Evolutionary conservation across 2,113 vertebrate genomes (phyloP), one percentile per base, ranked within the genome.

Genomic region (Anseranas semipalmata): DNA sequence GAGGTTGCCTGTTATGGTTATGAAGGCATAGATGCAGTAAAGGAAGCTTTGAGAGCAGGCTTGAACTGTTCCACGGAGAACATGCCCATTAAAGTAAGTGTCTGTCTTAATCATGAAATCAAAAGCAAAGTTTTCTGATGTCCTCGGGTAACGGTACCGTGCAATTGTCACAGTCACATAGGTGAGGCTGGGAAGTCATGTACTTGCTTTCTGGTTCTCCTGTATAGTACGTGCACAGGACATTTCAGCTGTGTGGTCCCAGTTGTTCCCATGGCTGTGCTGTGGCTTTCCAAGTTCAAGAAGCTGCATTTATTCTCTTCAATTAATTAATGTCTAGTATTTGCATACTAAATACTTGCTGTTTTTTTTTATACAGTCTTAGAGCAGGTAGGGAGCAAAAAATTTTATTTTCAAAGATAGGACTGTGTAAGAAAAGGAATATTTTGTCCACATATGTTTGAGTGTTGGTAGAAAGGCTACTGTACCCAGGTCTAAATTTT

Each of bases 1-100:
- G 99, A 99, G 95, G 99, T 99, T 89, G 99, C 99, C 25, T 99
- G 99, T 97, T 99, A 99, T 43, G 99, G 99, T 33, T 99, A 99
- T 56, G 99, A 99, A 97, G 99, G 99, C 60, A 99, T 99, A 20
- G 99, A 99, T 97, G 99, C 99, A 3, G 99, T 99, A 65, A 99
- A 99, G 97, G 99, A 99, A 83, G 99, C 99, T 75, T 97, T 99
- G 97, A 98, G 99, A 97, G 99, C 99, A 18, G 99, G 99, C 59
- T 98, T 99, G 63, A 97, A 98, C 95, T 99, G 99, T 97, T 99
- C 99, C 89, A 99, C 99, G 1, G 99, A 99, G 84, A 98, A 97
- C 74, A 99, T 99, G 99, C 99, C 99, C 88, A 99, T 99, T 96
- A 99, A 99, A 98, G 99, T 99, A 93, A 98, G 97, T 89, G 30